These are phyloP conservation scores for Myodes glareolus DNA, from an alignment of 2,113 vertebrate species.

Conservation along the genomic window DNA sequence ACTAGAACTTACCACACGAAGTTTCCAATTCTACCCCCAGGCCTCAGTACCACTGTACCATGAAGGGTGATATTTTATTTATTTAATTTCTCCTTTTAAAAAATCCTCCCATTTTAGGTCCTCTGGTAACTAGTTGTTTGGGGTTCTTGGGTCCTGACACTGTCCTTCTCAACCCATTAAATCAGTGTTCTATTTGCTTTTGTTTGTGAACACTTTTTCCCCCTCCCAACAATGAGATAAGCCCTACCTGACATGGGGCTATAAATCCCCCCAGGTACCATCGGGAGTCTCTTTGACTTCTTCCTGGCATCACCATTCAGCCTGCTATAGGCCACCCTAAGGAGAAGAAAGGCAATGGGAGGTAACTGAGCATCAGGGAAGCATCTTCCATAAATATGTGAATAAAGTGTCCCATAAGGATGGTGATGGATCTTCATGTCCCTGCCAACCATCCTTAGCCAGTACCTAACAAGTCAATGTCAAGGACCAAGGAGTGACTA, in stretches of 20 bases:
- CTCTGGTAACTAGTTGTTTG: neutral
- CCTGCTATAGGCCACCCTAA: slow-evolving; percentile 60
- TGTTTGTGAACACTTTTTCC: neutral
- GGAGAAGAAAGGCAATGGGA: neutral
- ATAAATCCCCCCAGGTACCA: slow-evolving; percentile 89
- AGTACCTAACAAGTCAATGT: neutral
- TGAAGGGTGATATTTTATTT: slow-evolving; percentile 75
- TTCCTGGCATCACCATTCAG: slow-evolving; percentile 54
- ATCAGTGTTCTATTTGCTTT: neutral
- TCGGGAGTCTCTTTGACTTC: slow-evolving; percentile 84
- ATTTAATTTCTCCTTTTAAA: slow-evolving; percentile 65
- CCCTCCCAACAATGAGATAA: neutral
- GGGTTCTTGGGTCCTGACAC: neutral
- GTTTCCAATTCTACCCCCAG: slow-evolving; percentile 77
- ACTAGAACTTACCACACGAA: slow-evolving; percentile 79
- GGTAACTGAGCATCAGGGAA: neutral
- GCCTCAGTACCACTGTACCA: slow-evolving; percentile 71
- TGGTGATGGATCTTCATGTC: accelerated
- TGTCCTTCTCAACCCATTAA: neutral
- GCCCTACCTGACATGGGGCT: slow-evolving; percentile 88
- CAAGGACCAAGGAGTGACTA: neutral
- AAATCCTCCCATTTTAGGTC: neutral
- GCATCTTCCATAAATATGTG: neutral
- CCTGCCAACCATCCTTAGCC: neutral
- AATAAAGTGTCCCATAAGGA: too few species aligned